Percentiles rank a stretch among this genome's conserved stretches.
phyloP scores from a whole-genome alignment of 2,113 vertebrate genomes.

The Stigmatopora argus region DNA sequence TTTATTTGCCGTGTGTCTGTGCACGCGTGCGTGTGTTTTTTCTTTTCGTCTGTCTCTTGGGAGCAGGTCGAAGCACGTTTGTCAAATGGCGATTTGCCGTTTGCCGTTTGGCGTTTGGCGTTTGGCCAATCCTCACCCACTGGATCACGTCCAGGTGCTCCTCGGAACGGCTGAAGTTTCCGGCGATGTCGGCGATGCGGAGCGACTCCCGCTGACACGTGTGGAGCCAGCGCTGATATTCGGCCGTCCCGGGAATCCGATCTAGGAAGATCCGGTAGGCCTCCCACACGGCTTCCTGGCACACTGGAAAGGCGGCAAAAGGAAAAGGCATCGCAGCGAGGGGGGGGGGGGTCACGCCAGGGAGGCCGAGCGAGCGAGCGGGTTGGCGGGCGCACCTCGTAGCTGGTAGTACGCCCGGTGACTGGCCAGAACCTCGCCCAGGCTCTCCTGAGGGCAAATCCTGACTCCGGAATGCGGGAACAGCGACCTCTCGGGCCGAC shows the following conservation, averaged over 20 bases:
- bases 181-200: constrained; percentile 83
- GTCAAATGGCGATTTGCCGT: no score
- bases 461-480: constrained; percentile 79
- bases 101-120: no score
- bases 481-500: constrained; percentile 76
- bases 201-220: constrained; percentile 81
- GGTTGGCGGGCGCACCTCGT: constrained; percentile 70
- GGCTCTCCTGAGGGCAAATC: constrained; percentile 82
- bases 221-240: constrained; percentile 86
- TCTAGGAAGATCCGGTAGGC: constrained; percentile 89
- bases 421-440: constrained; percentile 80
- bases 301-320: constrained; percentile 69
- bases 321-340: neutral
- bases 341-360: neutral
- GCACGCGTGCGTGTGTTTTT: no score
- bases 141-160: constrained; percentile 81
- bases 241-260: constrained; percentile 80
- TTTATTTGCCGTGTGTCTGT: no score
- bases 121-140: constrained; percentile 65
- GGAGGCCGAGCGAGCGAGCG: neutral
- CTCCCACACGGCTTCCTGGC: constrained; percentile 94
- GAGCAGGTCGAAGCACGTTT: no score
- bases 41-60: no score
- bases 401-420: constrained; percentile 85
- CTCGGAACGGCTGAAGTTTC: constrained; percentile 84